Percentiles rank a stretch among this genome's conserved stretches.
Evolutionary conservation across 1,140 invertebrate species (phyloP).

Genomic region (Ctenoplectra terminalis): DNA sequence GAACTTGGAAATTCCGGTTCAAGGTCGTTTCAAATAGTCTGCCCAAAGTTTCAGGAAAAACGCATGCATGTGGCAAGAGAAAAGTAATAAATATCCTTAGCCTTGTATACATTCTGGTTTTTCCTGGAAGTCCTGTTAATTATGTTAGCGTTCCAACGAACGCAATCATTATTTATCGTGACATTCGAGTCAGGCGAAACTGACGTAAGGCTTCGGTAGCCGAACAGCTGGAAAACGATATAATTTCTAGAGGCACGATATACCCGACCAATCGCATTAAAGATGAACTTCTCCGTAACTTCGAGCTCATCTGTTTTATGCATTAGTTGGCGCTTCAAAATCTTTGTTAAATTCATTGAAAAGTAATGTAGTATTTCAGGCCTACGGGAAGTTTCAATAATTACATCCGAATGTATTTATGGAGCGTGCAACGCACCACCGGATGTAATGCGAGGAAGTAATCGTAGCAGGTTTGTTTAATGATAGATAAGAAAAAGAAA

Average conservation of each 20-base stretch:
- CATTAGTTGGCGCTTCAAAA: not conserved
- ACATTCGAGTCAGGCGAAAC: conserved; percentile 24
- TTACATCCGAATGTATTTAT: not conserved
- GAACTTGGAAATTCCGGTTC: not conserved
- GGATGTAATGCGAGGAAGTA: conserved; percentile 3
- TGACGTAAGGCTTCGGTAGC: conserved; percentile 20
- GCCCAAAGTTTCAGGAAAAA: not conserved
- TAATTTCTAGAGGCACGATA: conserved; percentile 23
- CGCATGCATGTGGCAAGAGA: not conserved
- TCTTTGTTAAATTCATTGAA: too few species aligned
- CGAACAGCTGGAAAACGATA: conserved; percentile 39
- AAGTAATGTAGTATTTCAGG: not conserved
- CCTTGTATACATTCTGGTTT: not conserved
- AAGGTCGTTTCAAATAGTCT: conserved; percentile 45
- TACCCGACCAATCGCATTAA: conserved; percentile 33
- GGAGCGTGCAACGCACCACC: not conserved
- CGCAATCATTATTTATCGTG: conserved; percentile 32
- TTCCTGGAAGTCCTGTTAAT: conserved; percentile 5
- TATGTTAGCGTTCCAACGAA: conserved; percentile 6
- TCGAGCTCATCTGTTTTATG: not conserved
- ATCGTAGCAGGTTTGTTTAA: not conserved
- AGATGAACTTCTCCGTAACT: not conserved
- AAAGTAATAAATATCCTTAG: not conserved
- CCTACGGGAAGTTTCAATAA: not conserved
- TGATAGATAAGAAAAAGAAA: not conserved